Evolutionary conservation across 2,888 invertebrate genomes (phyloP), one percentile per base, ranked within the genome.

Genomic region (Phengaris alcon): DNA sequence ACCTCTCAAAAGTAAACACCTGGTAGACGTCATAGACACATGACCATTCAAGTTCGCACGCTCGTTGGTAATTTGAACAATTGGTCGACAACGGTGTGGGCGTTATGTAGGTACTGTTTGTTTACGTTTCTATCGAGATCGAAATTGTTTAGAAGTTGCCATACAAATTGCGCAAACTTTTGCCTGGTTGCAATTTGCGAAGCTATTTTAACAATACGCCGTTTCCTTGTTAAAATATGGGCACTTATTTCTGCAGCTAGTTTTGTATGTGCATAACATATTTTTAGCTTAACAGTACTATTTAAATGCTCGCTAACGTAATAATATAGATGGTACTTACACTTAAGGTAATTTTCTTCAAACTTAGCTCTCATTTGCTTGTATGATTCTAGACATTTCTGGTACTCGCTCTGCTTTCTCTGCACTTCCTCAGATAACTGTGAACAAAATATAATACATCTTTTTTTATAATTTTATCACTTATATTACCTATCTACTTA

Each of bases 321-420:
- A 64, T 22, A 51, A 70, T 52, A 54, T 15, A 22, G 6, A 70
- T 52, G 12, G 35, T 54, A 94, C 95, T 95, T 94, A 97, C 98
- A 97, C 95, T 98, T 98, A 78, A 97, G 95, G 88, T 97, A 97
- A 90, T 97, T 97, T 87, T 99, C 98, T 89, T 98, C 98, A 88
- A 98, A 98, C 88, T 98, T 97, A 76, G 97, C 95, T 86, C 98
- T 95, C 94, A 98, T 96, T 82, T 96, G 94, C 87, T 97, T 97
- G 91, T 98, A 98, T 75, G 96, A 95, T 87, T 98, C 98, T 80
- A 98, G 94, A 88, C 97, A 97, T 90, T 98, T 98, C 89, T 97
- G 97, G 93, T 99, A 99, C 88, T 98, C 98, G 80, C 95, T 94
- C 89, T 98, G 97, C 86, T 97, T 97, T 82, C 97, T 95, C 79